Percentiles rank a stretch among this genome's conserved stretches.
These are phyloP conservation scores for Planiliza haematocheilus DNA, from an alignment of 2,113 vertebrate species.

Conservation along the genomic window DNA sequence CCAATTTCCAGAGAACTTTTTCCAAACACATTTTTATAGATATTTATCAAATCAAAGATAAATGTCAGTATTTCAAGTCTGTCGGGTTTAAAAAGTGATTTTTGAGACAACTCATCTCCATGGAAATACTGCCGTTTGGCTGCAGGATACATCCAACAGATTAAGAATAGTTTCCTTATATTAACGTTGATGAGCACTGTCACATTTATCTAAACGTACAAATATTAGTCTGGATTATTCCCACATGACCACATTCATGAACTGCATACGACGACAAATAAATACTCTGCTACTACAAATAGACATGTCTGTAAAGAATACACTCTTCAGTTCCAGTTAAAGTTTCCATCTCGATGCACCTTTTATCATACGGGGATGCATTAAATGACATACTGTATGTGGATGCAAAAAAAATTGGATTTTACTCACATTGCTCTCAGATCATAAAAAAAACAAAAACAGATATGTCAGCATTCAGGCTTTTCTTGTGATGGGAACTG, in stretches of 20 bases:
- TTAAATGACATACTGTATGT: constrained; percentile 58
- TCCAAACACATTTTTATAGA: no score
- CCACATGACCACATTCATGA: neutral
- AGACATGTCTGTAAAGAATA: neutral
- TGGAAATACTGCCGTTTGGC: no score
- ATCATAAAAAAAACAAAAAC: constrained; percentile 60
- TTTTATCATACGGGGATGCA: constrained; percentile 56
- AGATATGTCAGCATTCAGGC: constrained; percentile 57
- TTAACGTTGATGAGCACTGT: no score
- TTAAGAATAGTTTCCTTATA: no score
- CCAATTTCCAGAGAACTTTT: no score
- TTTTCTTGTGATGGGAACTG: constrained; percentile 60
- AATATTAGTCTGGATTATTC: no score
- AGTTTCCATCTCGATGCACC: constrained; percentile 28
- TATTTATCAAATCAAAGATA: no score
- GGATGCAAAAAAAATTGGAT: constrained; percentile 66
- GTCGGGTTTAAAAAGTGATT: no score
- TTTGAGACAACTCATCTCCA: no score
- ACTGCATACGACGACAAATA: neutral
- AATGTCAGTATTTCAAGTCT: no score
- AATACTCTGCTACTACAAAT: constrained; percentile 18
- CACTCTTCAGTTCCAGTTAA: constrained; percentile 33
- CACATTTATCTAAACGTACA: no score
- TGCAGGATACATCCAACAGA: no score
- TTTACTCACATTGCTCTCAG: constrained; percentile 70